phyloP scores from a whole-genome alignment of 2,888 invertebrate species.

The Clanis bilineata region DNA sequence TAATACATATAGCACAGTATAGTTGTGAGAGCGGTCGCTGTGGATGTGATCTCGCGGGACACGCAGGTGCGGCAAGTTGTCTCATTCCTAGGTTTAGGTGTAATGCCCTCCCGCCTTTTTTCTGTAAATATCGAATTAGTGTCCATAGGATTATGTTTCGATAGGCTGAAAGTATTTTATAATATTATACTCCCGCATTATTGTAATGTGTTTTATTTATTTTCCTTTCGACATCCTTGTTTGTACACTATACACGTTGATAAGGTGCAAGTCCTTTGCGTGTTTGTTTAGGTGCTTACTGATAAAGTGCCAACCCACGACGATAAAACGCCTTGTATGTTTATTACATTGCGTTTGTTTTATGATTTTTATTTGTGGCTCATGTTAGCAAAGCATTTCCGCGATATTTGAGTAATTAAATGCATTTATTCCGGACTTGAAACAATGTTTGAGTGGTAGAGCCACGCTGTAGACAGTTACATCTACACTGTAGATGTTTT shows the following conservation, averaged over 20 bases:
- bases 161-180: conserved; percentile 80
- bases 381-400: not conserved
- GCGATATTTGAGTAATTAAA: too few relatives aligned
- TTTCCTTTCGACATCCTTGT: not conserved
- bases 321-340: not conserved
- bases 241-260: not conserved
- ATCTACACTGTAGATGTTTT: too few relatives aligned
- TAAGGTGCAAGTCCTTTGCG: not conserved
- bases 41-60: conserved; percentile 30
- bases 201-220: conserved; percentile 49
- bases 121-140: conserved; percentile 77
- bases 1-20: conserved; percentile 1
- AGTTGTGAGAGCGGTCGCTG: conserved; percentile 7
- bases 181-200: conserved; percentile 76
- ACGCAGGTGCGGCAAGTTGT: conserved; percentile 39
- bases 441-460: too few relatives aligned
- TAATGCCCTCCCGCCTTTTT: conserved; percentile 62
- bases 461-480: too few relatives aligned
- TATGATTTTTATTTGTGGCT: not conserved
- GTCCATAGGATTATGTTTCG: conserved; percentile 75
- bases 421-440: too few relatives aligned
- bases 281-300: conserved; percentile 10
- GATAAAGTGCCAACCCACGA: not conserved
- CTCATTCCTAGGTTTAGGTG: conserved; percentile 49
- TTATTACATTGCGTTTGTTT: not conserved